Evolutionary conservation across 1,140 invertebrate species (phyloP).

Genomic region (Dolichoris vasculosae): DNA sequence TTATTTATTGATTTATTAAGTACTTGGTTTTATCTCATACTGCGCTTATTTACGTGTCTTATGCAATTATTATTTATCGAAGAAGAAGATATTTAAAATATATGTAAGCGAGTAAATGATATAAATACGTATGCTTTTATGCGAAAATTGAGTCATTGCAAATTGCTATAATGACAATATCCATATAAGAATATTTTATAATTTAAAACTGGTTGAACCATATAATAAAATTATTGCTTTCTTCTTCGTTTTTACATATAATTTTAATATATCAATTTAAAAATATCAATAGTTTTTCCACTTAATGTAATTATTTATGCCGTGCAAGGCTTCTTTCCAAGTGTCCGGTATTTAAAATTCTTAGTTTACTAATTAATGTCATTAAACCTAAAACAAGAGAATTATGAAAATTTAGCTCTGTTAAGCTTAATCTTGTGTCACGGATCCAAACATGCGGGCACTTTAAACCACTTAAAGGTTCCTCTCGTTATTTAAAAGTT

Average conservation of each 20-base stretch:
- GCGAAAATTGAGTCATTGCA: slow-evolving; percentile 5
- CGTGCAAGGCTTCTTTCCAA: background rate
- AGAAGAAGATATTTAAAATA: background rate
- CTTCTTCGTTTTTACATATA: background rate
- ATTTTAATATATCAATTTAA: background rate
- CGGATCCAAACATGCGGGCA: background rate
- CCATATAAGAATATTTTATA: background rate
- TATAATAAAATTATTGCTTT: background rate
- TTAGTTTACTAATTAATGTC: slow-evolving; percentile 12
- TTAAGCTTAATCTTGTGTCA: background rate
- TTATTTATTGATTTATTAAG: no score
- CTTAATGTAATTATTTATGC: background rate
- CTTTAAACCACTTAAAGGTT: background rate
- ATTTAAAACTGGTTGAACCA: background rate
- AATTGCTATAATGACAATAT: background rate
- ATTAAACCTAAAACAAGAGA: background rate
- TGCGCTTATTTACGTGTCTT: no score
- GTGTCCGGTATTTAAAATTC: background rate
- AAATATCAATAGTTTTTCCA: background rate
- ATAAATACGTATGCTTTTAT: background rate
- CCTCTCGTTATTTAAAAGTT: background rate
- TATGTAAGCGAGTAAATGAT: background rate
- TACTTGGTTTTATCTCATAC: no score
- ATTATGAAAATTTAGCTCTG: background rate
- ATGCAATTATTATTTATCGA: background rate